Evolutionary conservation across 2,888 invertebrate genomes (phyloP), one percentile per base, ranked within the genome.

Genomic region (Protula sp.): DNA sequence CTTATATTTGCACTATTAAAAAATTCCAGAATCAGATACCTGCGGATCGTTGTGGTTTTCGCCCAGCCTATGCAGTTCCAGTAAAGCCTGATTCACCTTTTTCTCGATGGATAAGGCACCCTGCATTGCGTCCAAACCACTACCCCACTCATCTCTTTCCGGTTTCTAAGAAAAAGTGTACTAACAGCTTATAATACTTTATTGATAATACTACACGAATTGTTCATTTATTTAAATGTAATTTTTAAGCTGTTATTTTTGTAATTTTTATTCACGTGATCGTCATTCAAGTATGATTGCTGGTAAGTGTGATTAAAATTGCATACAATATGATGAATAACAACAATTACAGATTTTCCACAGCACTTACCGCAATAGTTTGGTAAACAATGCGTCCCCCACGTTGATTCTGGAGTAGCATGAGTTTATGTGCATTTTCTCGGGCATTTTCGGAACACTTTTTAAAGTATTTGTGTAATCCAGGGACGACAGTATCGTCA

Each of bases 401-500:
- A 53, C 92, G 84, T 74, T 87, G 87, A 78, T 91, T 91, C 74
- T 84, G 83, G 66, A 78, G 82, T 57, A 74, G 75, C 79, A 78
- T 84, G 47, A 80, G 61, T 62, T 86, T 87, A 82, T 87, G 85
- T 0, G 90, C 92, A 78, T 92, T 92, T 66, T 86, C 88, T 24
- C 88, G 85, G 77, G 93, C 92, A 74, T 92, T 92, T 64, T 87
- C 86, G 19, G 90, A 88, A 24, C 86, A 83, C 64, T 88, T 85
- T 73, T 87, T 86, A 80, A 90, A 91, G 81, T 87, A 91, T 70
- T 87, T 85, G 70, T 85, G 81, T 59, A 82, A 80, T 38, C 83
- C 83, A 55, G 67, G 70, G 59, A 91, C 82, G 9, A 91, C 90
- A 1, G 92, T 86, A 78, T 92, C 91, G 72, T 89, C 88, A 60